Conservation (phyloP, 2,113 vertebrate species). For the human (Homo sapiens) region DNA sequence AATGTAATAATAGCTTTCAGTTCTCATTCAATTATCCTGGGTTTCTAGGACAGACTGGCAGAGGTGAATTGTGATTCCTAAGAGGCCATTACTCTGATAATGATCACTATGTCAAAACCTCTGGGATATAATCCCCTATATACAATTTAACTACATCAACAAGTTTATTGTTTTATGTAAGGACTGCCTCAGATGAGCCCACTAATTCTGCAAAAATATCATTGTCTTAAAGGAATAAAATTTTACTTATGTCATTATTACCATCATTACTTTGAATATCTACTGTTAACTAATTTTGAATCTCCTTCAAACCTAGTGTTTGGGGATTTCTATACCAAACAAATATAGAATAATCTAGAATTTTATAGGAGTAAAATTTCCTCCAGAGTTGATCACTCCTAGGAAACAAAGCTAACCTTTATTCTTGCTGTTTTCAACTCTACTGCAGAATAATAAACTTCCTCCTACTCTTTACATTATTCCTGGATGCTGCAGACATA, state of each 20-base stretch:
- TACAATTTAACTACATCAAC: background rate
- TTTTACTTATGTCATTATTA: background rate
- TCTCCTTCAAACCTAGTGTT: background rate
- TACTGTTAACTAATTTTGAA: background rate
- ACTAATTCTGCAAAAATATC: background rate
- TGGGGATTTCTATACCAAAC: background rate
- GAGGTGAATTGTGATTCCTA: background rate
- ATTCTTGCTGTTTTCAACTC: background rate
- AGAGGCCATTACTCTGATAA: background rate
- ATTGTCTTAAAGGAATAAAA: background rate
- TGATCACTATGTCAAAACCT: constrained; percentile 1
- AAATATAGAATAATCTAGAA: background rate
- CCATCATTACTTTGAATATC: background rate
- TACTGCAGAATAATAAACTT: background rate
- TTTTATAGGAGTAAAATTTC: background rate
- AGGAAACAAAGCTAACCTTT: background rate
- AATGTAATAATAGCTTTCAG: background rate
- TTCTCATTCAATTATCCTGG: background rate
- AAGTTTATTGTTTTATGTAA: background rate
- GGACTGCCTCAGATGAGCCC: background rate
- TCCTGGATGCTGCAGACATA: background rate
- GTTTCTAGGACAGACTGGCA: background rate
- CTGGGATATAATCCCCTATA: background rate
- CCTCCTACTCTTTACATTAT: background rate
- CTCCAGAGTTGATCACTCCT: background rate